These are phyloP conservation scores for Peromyscus eremicus DNA, from an alignment of 2,797 vertebrate species.

Conservation along the genomic window DNA sequence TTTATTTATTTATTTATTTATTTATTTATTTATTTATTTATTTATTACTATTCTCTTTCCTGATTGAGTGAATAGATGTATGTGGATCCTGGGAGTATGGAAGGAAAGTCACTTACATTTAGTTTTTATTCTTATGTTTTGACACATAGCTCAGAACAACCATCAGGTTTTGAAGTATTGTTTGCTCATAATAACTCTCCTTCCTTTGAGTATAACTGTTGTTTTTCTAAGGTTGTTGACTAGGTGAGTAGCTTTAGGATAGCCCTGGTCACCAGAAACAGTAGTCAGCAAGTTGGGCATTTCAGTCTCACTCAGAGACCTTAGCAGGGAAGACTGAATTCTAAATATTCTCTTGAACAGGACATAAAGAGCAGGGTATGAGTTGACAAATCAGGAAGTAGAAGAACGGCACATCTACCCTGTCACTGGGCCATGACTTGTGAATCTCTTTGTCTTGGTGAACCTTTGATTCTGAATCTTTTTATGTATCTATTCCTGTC, in stretches of 20 bases:
- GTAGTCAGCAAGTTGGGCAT: not conserved
- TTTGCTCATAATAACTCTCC: not conserved
- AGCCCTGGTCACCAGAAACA: fast-evolving
- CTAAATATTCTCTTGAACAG: not conserved
- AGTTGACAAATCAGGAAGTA: not conserved
- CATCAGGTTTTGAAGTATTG: not conserved
- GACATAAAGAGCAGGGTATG: not conserved
- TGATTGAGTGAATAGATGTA: not conserved
- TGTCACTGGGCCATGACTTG: fast-evolving
- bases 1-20: too few relatives aligned
- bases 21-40: too few relatives aligned
- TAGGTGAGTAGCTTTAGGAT: not conserved
- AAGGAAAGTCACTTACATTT: not conserved
- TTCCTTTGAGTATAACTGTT: not conserved
- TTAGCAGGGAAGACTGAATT: fast-evolving
- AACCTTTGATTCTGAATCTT: not conserved
- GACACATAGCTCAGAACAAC: not conserved
- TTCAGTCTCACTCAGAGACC: not conserved
- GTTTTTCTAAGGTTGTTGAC: not conserved
- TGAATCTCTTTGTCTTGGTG: not conserved
- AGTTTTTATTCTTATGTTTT: not conserved
- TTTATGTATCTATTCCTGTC: not conserved
- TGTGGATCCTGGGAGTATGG: not conserved
- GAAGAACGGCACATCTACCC: fast-evolving
- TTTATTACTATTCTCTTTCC: not conserved